Evolutionary conservation across 2,888 invertebrate genomes (phyloP).

Genomic region (Orthosia cruda): DNA sequence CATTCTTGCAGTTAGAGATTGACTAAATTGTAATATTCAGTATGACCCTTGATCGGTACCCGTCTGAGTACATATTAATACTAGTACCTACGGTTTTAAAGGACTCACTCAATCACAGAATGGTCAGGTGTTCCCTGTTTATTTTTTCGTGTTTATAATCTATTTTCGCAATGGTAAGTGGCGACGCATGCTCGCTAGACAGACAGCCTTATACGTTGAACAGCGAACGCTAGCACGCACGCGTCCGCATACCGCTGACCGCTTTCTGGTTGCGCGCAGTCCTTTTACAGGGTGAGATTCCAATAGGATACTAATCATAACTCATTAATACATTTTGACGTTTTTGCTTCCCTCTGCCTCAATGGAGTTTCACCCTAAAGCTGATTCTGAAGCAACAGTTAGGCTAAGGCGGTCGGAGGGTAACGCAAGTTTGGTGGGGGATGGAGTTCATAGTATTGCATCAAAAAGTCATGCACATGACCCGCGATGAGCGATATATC

Average conservation of each 20-base stretch:
- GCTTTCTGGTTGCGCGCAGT: constrained; percentile 47
- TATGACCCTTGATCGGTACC: constrained; percentile 44
- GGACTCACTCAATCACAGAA: constrained; percentile 49
- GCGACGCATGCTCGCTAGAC: constrained; percentile 22
- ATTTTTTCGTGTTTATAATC: constrained; percentile 16
- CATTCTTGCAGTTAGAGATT: constrained; percentile 51
- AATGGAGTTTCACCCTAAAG: constrained; percentile 56
- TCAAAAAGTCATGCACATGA: constrained; percentile 2
- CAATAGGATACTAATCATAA: constrained; percentile 41
- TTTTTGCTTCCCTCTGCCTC: constrained; percentile 40
- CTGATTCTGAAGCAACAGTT: constrained; percentile 31
- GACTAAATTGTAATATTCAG: constrained; percentile 23
- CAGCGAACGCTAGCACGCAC: constrained; percentile 30
- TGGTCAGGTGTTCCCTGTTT: constrained; percentile 18
- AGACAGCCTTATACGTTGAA: neutral
- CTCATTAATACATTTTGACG: constrained; percentile 37
- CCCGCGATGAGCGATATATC: constrained; percentile 38
- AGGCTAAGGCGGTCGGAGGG: constrained; percentile 1
- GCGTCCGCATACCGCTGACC: constrained; percentile 27
- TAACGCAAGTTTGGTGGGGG: neutral
- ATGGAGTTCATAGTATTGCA: constrained; percentile 27
- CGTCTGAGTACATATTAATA: constrained; percentile 47
- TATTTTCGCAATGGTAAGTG: neutral
- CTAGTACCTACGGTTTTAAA: constrained; percentile 34
- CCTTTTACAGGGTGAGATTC: constrained; percentile 54